These are phyloP conservation scores for Scaptodrosophila latifasciaeformis DNA, from an alignment of 2,888 invertebrate genomes.

Conservation along the genomic window DNA sequence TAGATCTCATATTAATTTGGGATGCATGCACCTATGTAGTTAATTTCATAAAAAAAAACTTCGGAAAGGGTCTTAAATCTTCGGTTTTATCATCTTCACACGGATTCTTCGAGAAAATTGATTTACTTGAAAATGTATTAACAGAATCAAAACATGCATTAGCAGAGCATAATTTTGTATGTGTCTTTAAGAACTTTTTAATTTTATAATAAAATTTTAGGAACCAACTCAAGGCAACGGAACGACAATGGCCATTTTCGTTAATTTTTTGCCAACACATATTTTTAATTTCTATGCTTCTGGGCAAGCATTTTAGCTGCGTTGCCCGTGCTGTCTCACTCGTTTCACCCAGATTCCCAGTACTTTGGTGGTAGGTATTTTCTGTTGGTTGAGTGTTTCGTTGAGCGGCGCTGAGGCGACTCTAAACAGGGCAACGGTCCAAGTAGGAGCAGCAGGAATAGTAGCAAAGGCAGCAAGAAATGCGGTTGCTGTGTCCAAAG, in stretches of 20 bases:
- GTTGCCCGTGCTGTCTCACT: conserved; percentile 15
- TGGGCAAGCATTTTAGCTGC: conserved; percentile 36
- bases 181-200: no score
- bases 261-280: conserved; percentile 9
- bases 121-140: no score
- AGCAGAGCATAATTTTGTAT: no score
- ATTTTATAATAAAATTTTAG: no score
- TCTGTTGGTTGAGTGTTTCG: not conserved
- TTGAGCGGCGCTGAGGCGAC: conserved; percentile 24
- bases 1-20: no score
- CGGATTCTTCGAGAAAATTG: no score
- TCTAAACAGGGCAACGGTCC: conserved; percentile 61
- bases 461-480: conserved; percentile 50
- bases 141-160: no score
- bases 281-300: conserved; percentile 4
- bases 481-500: conserved; percentile 70
- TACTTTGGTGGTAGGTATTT: not conserved
- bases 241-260: conserved; percentile 18
- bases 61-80: no score
- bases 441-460: conserved; percentile 30
- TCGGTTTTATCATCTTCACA: no score
- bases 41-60: no score
- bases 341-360: conserved; percentile 15
- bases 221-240: no score
- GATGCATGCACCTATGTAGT: no score